Base-by-base conservation (phyloP, 2,888 invertebrate species). In the Chrysotoxum bicinctum region DNA sequence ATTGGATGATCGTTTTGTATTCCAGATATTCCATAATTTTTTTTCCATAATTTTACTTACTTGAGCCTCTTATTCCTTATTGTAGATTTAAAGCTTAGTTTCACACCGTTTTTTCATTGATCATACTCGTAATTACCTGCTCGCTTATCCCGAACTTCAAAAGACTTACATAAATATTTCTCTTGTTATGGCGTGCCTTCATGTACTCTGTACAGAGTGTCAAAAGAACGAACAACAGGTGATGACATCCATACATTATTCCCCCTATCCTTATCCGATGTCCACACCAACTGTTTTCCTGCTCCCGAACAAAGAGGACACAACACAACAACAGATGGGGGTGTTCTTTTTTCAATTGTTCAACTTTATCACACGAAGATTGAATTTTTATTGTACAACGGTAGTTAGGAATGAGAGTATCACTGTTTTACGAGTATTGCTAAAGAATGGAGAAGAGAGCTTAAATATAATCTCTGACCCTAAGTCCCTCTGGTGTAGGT, bases 321-420 rank as follows among this genome's bases (percentile, higher is more conserved):
- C 58, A 58, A 50, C 1, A 21, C 7, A 40, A 32, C 16, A 54
- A 37, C 26, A 52, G 16, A 10, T 58, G 37, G 48, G 23, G 50
- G 37, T 45, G 50, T 62, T 37, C 48, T 66, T 14, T 21, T 45
- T 58, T 72, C 56, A 66, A 83, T 78, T 78, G 62, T 78, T 64
- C 58, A 56, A 78, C 74, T 78, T 74, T 69, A 77, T 78, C 83
- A 78, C 78, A 58, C 14, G 69, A 64, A 78, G 69, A 83, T 83
- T 83, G 83, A 83, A 83, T 74, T 74, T 83, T 83, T 74, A 83
- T 78, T 74, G 23, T 16, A 64, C 74, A 19, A 40, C 14, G n/a
- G 12, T 21, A 16, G 12, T 10, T 16, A 32, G 1, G 10, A 12
- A 12, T 32, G 7, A 7, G 30, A 21, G 1, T 1, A 69, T 74